phyloP scores from a whole-genome alignment of 2,797 vertebrate genomes.

The Heliangelus exortis region DNA sequence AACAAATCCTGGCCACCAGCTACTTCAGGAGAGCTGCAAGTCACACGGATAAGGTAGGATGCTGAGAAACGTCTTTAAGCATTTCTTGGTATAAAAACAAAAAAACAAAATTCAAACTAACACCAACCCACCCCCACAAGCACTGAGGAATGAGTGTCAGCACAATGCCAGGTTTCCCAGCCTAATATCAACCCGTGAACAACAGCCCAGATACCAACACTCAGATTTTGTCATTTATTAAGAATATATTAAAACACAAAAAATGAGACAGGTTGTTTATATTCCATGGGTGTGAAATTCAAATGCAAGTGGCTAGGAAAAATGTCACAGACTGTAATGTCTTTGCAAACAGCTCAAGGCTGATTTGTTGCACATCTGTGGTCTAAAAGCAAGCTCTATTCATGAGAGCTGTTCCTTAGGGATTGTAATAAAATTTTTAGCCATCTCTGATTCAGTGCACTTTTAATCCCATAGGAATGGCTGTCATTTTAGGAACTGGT shows the following conservation, averaged over 20 bases:
- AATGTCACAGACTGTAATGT: not conserved
- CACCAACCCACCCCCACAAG: not conserved
- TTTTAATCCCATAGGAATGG: slow-evolving; percentile 2
- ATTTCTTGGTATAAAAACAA: not conserved
- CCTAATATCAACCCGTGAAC: not conserved
- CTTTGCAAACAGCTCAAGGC: not conserved
- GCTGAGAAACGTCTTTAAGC: not conserved
- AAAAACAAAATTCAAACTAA: not conserved
- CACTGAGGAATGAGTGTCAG: not conserved
- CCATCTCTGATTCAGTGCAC: not conserved
- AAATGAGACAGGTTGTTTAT: not conserved
- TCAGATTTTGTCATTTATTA: not conserved
- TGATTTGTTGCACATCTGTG: not conserved
- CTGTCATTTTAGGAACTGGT: not conserved
- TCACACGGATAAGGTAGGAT: not conserved
- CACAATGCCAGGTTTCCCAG: not conserved
- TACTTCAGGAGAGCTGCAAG: not conserved
- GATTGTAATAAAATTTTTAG: not conserved
- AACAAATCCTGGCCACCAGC: not conserved
- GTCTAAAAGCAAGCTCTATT: slow-evolving; percentile 15
- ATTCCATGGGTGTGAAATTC: not conserved
- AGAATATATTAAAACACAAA: not conserved
- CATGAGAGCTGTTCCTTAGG: not conserved
- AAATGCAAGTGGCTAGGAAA: not conserved
- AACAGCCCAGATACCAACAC: not conserved